These are phyloP conservation scores for Sipunculus nudus DNA, from an alignment of 2,888 invertebrate genomes.

Conservation along the genomic window DNA sequence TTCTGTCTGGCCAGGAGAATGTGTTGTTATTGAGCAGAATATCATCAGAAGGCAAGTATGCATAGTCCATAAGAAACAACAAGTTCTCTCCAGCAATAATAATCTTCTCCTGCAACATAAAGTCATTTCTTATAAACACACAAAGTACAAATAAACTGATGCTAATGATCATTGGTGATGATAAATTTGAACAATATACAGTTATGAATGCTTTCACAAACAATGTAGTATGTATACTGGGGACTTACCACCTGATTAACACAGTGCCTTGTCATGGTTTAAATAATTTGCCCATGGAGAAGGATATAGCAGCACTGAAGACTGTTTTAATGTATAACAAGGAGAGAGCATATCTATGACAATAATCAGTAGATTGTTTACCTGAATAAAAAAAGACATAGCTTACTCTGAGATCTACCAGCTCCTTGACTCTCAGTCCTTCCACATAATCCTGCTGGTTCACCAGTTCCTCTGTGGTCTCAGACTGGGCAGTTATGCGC, in stretches of 20 bases:
- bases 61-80: conserved; percentile 64
- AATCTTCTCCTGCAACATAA: conserved; percentile 57
- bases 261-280: too few species aligned
- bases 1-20: conserved; percentile 63
- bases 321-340: too few species aligned
- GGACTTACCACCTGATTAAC: too few species aligned
- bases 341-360: too few species aligned
- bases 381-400: too few species aligned
- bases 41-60: conserved; percentile 57
- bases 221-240: too few species aligned
- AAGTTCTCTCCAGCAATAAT: conserved; percentile 62
- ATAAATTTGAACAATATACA: too few species aligned
- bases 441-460: conserved; percentile 62
- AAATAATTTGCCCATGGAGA: too few species aligned
- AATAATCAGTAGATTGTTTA: too few species aligned
- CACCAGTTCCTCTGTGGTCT: conserved; percentile 61
- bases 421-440: conserved; percentile 55
- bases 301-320: too few species aligned
- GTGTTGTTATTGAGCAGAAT: conserved; percentile 61
- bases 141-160: not conserved
- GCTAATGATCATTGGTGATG: not conserved
- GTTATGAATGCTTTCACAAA: too few species aligned
- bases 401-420: conserved; percentile 55
- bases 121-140: not conserved
- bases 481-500: conserved; percentile 57